phyloP scores from a whole-genome alignment of 2,113 vertebrate genomes.

The Nothobranchius furzeri region DNA sequence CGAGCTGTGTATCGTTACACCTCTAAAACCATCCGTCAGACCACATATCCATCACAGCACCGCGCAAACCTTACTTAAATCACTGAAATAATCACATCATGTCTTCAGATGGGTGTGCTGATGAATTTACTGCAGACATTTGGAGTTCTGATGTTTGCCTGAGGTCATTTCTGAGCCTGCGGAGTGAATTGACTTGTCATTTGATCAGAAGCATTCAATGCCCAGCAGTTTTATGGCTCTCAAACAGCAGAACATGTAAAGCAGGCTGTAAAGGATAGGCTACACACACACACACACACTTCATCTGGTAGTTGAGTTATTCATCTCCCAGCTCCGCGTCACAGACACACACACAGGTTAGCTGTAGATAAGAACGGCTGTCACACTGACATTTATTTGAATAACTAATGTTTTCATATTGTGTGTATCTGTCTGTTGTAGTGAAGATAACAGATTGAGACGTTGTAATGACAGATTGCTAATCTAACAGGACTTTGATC shows the following conservation, averaged over 20 bases:
- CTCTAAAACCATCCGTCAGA: too few species aligned
- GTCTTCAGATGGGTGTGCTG: too few species aligned
- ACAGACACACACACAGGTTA: background rate
- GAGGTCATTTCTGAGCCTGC: too few species aligned
- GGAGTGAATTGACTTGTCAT: background rate
- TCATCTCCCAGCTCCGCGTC: background rate
- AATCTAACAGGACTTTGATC: background rate
- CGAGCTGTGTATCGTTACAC: too few species aligned
- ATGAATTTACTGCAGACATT: too few species aligned
- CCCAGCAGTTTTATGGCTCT: background rate
- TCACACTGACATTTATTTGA: background rate
- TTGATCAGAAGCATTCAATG: background rate
- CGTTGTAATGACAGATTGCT: background rate
- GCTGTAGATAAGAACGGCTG: background rate
- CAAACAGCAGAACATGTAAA: background rate
- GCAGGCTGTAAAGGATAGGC: too few species aligned
- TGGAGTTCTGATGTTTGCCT: too few species aligned
- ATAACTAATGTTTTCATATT: background rate
- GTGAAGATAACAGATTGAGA: background rate
- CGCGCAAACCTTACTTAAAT: too few species aligned
- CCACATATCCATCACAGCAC: too few species aligned
- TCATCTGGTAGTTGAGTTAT: too few species aligned
- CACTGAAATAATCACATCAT: too few species aligned
- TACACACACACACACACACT: too few species aligned
- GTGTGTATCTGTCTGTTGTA: background rate